Evolutionary conservation across 2,888 invertebrate genomes (phyloP), one percentile per base, ranked within the genome.

Genomic region (Luperina testacea): DNA sequence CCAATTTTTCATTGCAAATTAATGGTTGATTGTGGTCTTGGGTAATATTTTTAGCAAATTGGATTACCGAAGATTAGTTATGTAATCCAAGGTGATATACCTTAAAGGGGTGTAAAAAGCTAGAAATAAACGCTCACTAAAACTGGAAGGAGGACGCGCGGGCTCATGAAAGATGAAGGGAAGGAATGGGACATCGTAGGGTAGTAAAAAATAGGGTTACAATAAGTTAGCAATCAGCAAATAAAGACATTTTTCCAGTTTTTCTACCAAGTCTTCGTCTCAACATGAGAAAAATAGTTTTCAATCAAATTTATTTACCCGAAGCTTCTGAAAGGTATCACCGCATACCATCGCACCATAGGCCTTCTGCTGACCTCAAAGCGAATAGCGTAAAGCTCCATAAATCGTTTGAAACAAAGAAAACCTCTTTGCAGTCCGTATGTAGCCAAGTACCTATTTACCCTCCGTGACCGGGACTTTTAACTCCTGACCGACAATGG

Each of bases 401-500:
- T 86, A 89, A 83, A 85, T 81, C 72, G 81, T 74, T 81, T 77
- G 82, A 71, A 78, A 82, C 84, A 84, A 84, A 84, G 86, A 83
- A 78, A 83, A 88, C 86, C 89, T 88, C 84, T 88, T 82, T 85
- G 75, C 85, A 77, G 80, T 72, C 71, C 70, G 85, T 78, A 78
- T 81, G 84, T 78, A 69, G 65, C 67, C 74, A 78, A 81, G 85
- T 87, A 85, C 87, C 84, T 85, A 87, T 65, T 87, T 85, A 83
- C 84, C 74, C 87, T 83, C 88, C 90, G 89, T 89, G 90, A 91
- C 90, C 85, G 75, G 81, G 81, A 89, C 89, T 83, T 82, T 91
- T 90, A 87, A 90, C 90, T 90, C 85, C 90, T 89, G 90, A 89
- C 92, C 88, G 90, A 90, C 90, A 86, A 89, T 89, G 91, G 90